Evolutionary conservation across 92 coral and sea anemone species (phyloP).

Genomic region (Parazoanthus darwini): DNA sequence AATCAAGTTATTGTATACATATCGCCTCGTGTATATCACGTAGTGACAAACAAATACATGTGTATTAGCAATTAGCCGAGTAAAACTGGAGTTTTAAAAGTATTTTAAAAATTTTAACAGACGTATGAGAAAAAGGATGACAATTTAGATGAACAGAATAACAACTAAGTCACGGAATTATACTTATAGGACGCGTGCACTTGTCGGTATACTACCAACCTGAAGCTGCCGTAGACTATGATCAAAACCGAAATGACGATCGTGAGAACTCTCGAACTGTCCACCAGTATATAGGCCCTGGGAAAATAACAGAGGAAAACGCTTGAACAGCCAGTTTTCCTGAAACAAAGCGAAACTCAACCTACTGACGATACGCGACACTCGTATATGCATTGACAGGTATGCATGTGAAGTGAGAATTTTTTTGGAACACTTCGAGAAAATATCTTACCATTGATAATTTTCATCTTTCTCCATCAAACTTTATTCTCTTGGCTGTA

Average conservation of each 20-base stretch:
- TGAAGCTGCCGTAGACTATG: constrained; percentile 93
- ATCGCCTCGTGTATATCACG: not conserved
- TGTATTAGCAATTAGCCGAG: not conserved
- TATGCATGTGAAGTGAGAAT: not conserved
- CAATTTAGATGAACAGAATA: not conserved
- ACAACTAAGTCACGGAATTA: not conserved
- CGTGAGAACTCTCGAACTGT: constrained; percentile 89
- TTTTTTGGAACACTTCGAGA: not conserved
- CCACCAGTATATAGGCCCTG: constrained; percentile 86
- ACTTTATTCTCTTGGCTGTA: not conserved
- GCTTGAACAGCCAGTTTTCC: not conserved
- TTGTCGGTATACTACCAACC: constrained; percentile 51
- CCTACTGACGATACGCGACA: not conserved
- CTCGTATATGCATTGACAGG: not conserved
- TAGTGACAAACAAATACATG: not conserved
- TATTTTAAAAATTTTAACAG: not conserved
- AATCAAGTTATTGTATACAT: not conserved
- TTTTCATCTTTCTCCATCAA: constrained; percentile 69
- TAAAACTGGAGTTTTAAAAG: no score
- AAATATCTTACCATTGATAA: constrained; percentile 65
- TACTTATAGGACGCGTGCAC: not conserved
- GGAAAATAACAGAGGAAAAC: constrained; percentile 26
- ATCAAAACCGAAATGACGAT: constrained; percentile 86
- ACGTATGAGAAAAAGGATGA: not conserved
- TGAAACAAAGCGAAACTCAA: not conserved